Evolutionary conservation across 2,888 invertebrate species (phyloP), one percentile per base, ranked within the genome.

Genomic region (Rhagonycha lutea): DNA sequence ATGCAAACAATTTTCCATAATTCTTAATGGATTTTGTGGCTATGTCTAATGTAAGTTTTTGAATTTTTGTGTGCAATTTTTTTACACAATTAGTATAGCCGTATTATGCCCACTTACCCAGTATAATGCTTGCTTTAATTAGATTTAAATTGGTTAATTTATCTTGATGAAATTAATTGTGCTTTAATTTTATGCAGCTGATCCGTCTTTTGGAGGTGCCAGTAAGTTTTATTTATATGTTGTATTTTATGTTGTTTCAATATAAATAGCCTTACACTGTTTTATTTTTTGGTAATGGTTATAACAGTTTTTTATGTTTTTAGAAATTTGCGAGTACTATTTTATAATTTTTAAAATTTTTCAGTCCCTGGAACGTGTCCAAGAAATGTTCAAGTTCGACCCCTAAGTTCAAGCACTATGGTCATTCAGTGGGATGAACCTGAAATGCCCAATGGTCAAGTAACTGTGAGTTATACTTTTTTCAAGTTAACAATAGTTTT

Each of bases 381-480:
- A 7, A 91, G 95, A 83, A 97, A 97, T 88, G 96, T 99, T 61
- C 95, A 96, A 90, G 98, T 97, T 71, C 92, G 97, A 72, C 97
- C 98, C 7, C 91, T 98, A 81, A 98, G 97, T 88, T 95, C 97
- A 72, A 97, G 95, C 86, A 98, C 98, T 60, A 96, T 99, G 94
- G 95, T 98, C 75, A 97, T 99, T 82, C 96, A 97, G 86, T 99
- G 99, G 99, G 96, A 97, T 84, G 97, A 97, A 86, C 99, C 99
- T 14, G 97, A 98, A 87, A 96, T 96, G 73, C 97, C 98, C 68
- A 98, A 98, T 87, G 99, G 99, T 83, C 96, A 96, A 92, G 96
- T 99, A 82, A 96, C 96, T 90, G 98, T 98, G 89, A 92, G 93
- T 90, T 14, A 65, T 11, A 32, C 18, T 32, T 12, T 69, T 12